Evolutionary conservation across 2,888 invertebrate species (phyloP).

Genomic region (Margaritifera margaritifera): DNA sequence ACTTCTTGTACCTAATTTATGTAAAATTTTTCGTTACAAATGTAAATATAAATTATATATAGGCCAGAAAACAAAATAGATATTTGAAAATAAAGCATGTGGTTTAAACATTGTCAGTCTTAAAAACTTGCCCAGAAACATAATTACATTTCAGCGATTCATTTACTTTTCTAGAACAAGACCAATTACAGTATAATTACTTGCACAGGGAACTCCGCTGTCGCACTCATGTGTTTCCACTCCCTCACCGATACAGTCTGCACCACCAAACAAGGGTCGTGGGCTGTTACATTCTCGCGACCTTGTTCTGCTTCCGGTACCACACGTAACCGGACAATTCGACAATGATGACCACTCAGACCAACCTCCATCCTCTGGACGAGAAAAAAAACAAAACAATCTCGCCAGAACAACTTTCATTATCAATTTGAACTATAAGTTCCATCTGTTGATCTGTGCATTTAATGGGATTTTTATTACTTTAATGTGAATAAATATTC

Average conservation of each 20-base stretch:
- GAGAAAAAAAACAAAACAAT: conserved; percentile 7
- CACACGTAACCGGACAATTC: conserved; percentile 61
- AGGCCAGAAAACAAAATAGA: no score
- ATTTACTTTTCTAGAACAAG: no score
- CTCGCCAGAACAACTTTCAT: not conserved
- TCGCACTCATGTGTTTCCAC: conserved; percentile 42
- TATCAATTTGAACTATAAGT: not conserved
- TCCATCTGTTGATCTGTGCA: no score
- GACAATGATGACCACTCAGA: conserved; percentile 63
- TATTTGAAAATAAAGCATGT: no score
- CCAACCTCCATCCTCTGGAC: conserved; percentile 65
- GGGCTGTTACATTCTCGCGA: conserved; percentile 62
- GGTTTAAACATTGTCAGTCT: not conserved
- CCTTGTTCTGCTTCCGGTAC: conserved; percentile 51
- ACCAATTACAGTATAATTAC: conserved; percentile 30
- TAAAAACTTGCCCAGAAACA: not conserved
- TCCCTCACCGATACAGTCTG: conserved; percentile 51
- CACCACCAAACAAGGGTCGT: conserved; percentile 60
- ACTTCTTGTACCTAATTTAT: no score
- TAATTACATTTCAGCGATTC: not conserved
- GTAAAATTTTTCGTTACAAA: no score
- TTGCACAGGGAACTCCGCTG: conserved; percentile 55
- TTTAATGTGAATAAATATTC: no score
- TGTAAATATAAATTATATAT: no score
- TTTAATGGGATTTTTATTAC: no score